Evolutionary conservation across 1,140 invertebrate species (phyloP).

Genomic region (Tenebrio molitor): DNA sequence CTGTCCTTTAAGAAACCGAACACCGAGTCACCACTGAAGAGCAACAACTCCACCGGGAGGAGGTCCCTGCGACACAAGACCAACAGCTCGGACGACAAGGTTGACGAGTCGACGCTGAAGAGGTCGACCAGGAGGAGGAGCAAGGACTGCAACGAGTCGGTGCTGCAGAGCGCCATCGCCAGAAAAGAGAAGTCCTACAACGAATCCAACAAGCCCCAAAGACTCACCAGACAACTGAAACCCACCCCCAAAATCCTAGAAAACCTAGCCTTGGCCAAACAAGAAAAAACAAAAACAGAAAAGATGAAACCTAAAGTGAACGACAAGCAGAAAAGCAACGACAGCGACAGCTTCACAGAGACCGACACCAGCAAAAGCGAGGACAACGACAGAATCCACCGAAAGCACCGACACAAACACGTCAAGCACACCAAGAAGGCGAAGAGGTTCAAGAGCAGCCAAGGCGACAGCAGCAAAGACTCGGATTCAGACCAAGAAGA

Average conservation of each 20-base stretch:
- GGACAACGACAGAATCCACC: constrained; percentile 40
- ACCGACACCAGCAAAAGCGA: not conserved
- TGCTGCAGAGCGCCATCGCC: constrained; percentile 71
- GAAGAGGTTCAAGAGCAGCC: constrained; percentile 48
- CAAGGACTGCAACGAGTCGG: constrained; percentile 69
- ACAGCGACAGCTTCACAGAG: constrained; percentile 32
- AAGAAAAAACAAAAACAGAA: constrained; percentile 50
- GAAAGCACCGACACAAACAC: constrained; percentile 49
- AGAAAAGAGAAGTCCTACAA: constrained; percentile 72
- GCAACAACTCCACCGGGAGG: not conserved
- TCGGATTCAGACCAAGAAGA: constrained; percentile 52
- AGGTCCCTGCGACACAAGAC: not conserved
- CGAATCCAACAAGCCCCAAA: constrained; percentile 62
- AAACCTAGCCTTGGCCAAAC: constrained; percentile 57
- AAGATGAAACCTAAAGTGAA: constrained; percentile 41
- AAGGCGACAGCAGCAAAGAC: constrained; percentile 42
- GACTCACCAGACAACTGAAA: constrained; percentile 60
- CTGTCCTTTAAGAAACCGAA: constrained; percentile 33
- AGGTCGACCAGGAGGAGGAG: constrained; percentile 67
- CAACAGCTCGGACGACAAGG: not conserved
- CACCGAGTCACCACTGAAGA: not conserved
- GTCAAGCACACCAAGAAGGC: constrained; percentile 37
- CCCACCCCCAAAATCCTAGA: constrained; percentile 61
- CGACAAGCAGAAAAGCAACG: constrained; percentile 37
- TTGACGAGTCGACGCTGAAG: constrained; percentile 9